Evolutionary conservation across 2,113 vertebrate species (phyloP), one percentile per base, ranked within the genome.

Genomic region (Ia io): DNA sequence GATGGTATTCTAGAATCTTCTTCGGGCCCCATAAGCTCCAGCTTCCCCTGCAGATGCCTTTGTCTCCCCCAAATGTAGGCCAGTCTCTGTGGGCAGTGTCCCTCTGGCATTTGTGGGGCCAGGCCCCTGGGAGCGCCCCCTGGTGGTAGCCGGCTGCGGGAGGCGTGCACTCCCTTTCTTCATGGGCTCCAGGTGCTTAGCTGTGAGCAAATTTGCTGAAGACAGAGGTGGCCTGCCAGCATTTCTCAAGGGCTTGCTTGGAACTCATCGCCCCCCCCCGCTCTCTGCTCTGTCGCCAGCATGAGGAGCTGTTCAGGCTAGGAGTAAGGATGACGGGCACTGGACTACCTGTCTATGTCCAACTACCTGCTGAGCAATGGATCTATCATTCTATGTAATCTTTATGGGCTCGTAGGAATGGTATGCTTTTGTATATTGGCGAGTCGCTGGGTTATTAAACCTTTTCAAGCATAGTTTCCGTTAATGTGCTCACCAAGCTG

Each of bases 81-180:
- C 8, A 18, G 65, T 59, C 25, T 32, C 32, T 20, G 6, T 28
- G 28, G 44, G 22, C 11, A 10, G 42, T 16, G 28, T 63, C 32
- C 28, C 17, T 20, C 71, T 25, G 3, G 12, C 30, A 51, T 77
- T 67, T 56, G 25, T 42, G 56, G 63, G 51, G 3, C 35, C 28
- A 18, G 77, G 51, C 20, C 8, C 0, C 16, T 9, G 25, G 42
- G 47, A 51, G 1, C 8, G 2, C 7, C 3, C 25, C 28, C 61
- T 14, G 13, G 17, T 28, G 32, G 1, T 32, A 12, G 49, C 40
- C 20, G 17, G 22, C 35, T 35, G 30, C 0, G 9, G 37, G 8
- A 16, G 9, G 11, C 30, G 1, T 23, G 20, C n/a, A 25, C 12
- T 8, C 11, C 17, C 49, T 30, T 25, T 71, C 18, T 42, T 63